Evolutionary conservation across 2,888 invertebrate genomes (phyloP).

Genomic region (Exocentrus adspersus): DNA sequence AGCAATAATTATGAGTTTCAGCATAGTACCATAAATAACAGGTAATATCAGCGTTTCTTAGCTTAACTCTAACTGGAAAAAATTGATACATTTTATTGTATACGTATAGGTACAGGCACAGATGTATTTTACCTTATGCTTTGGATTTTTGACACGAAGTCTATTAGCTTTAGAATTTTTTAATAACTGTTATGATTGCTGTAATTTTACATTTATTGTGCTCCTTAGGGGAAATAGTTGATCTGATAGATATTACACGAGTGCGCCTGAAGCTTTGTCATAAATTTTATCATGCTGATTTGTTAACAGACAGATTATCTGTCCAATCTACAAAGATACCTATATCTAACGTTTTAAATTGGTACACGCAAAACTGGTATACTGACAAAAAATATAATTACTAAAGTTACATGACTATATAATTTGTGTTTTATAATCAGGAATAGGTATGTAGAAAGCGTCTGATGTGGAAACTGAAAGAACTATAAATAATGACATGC

Average conservation of each 20-base stretch:
- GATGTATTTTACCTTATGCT: too few relatives aligned
- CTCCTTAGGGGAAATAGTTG: neutral
- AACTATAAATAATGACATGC: too few relatives aligned
- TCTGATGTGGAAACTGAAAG: neutral
- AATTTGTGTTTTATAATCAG: neutral
- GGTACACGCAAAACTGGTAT: neutral
- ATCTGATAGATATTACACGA: too few relatives aligned
- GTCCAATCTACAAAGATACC: neutral
- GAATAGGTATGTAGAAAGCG: slow-evolving; percentile 15
- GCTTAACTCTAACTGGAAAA: too few relatives aligned
- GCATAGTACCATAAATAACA: too few relatives aligned
- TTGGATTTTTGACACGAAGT: too few relatives aligned
- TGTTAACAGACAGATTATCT: slow-evolving; percentile 13
- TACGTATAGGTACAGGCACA: too few relatives aligned
- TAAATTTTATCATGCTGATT: slow-evolving; percentile 10
- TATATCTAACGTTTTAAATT: slow-evolving; percentile 6
- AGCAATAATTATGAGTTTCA: too few relatives aligned
- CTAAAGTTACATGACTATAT: slow-evolving; percentile 1
- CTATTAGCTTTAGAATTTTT: too few relatives aligned
- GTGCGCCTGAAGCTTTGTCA: slow-evolving; percentile 2
- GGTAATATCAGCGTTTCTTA: neutral
- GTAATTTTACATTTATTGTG: neutral
- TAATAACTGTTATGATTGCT: slow-evolving; percentile 4
- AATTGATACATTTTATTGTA: too few relatives aligned
- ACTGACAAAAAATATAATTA: slow-evolving; percentile 5